Evolutionary conservation across 1,140 invertebrate species (phyloP).

Genomic region (Drosophila aff.): DNA sequence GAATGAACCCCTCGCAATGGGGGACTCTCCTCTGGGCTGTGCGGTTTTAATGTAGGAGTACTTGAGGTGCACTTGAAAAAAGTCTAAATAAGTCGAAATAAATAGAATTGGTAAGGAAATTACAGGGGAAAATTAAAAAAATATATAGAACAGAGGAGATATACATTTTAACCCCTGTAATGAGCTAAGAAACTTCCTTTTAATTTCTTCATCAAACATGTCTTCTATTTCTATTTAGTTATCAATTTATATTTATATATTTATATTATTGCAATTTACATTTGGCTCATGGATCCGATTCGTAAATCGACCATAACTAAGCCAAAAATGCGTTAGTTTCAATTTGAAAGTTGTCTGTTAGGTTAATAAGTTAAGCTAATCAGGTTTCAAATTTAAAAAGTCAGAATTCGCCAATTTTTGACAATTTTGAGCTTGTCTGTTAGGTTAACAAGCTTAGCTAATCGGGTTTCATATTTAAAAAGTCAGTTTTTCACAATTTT

Average conservation of each 20-base stretch:
- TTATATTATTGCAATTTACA: too few relatives aligned
- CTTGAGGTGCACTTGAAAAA: not conserved
- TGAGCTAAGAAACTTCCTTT: not conserved
- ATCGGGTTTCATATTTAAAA: not conserved
- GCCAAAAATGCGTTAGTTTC: not conserved
- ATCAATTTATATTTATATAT: too few relatives aligned
- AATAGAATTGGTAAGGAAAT: not conserved
- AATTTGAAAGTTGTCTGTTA: not conserved
- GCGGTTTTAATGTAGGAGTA: not conserved
- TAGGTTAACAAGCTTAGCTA: too few relatives aligned
- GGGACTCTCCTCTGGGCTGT: constrained; percentile 31
- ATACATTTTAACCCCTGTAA: too few relatives aligned
- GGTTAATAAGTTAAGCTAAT: too few relatives aligned
- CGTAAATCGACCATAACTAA: not conserved
- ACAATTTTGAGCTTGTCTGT: too few relatives aligned
- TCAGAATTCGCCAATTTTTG: not conserved
- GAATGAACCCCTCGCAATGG: constrained; percentile 57
- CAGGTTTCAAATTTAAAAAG: not conserved
- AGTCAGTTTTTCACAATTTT: not conserved
- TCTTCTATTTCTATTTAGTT: too few relatives aligned
- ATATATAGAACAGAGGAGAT: not conserved
- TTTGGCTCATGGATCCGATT: too few relatives aligned
- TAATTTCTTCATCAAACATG: not conserved
- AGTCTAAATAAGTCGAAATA: too few relatives aligned
- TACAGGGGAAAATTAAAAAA: not conserved